These are phyloP conservation scores for Amphipoea lucens DNA, from an alignment of 2,888 invertebrate genomes.

Conservation along the genomic window DNA sequence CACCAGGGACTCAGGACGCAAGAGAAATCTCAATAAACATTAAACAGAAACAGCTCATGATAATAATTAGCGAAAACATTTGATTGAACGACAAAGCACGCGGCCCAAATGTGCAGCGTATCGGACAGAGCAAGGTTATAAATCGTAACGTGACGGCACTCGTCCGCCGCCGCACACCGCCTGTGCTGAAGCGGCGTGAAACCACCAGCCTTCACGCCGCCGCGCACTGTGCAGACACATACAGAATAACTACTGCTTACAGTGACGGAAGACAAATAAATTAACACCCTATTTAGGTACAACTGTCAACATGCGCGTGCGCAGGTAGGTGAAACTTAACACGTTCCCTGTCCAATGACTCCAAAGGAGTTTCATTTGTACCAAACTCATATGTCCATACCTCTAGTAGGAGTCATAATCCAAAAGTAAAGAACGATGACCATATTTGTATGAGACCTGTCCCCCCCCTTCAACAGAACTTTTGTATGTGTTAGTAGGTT, in stretches of 20 bases:
- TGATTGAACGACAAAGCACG: conserved; percentile 36
- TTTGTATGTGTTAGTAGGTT: too few species aligned
- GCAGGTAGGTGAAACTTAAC: neutral
- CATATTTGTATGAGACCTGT: too few species aligned
- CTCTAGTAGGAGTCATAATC: too few species aligned
- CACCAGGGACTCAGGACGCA: conserved; percentile 12
- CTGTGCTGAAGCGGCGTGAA: conserved; percentile 65
- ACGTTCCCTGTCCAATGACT: too few species aligned
- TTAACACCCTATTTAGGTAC: neutral
- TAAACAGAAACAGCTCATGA: conserved; percentile 15
- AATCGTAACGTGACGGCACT: conserved; percentile 37
- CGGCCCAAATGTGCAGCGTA: conserved; percentile 67
- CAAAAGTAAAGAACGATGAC: too few species aligned
- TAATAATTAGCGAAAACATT: conserved; percentile 51
- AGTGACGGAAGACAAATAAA: neutral
- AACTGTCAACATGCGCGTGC: neutral
- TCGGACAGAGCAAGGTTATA: conserved; percentile 66
- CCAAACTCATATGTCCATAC: too few species aligned
- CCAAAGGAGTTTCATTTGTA: too few species aligned
- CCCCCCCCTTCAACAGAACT: too few species aligned
- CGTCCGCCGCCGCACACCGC: conserved; percentile 20
- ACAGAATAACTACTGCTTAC: conserved; percentile 13
- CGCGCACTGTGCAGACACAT: conserved; percentile 29
- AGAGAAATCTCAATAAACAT: conserved; percentile 29
- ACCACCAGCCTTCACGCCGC: conserved; percentile 77